Conservation (phyloP, 2,113 vertebrate genomes). For the Crotophaga sulcirostris region DNA sequence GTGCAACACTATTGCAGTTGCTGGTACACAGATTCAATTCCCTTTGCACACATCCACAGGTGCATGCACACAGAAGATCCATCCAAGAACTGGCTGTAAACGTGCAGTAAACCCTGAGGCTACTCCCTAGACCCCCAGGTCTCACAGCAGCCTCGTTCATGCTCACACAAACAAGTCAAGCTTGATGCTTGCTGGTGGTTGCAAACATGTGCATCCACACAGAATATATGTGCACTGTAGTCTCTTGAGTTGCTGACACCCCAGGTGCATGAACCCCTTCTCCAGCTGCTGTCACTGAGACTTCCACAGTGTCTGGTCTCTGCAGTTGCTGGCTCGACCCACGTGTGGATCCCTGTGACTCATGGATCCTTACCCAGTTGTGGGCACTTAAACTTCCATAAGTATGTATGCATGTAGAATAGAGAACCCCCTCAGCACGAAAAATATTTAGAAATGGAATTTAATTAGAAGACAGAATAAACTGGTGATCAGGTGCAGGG, state of each 20-base stretch:
- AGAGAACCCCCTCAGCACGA: not conserved
- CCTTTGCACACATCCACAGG: not conserved
- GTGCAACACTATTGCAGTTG: not conserved
- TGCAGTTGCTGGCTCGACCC: not conserved
- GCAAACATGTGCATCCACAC: not conserved
- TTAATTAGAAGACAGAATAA: not conserved
- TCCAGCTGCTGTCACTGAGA: not conserved
- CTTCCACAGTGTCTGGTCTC: not conserved
- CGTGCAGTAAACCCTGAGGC: not conserved
- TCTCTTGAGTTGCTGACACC: not conserved
- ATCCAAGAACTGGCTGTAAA: not conserved
- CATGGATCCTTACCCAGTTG: not conserved
- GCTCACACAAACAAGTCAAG: too few species aligned
- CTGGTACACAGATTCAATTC: not conserved
- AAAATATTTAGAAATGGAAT: not conserved
- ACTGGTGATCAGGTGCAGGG: not conserved
- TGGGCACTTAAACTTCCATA: not conserved
- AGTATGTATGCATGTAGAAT: fast-evolving
- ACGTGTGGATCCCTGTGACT: not conserved
- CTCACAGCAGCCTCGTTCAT: not conserved
- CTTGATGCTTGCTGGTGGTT: not conserved
- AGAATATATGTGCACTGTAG: not conserved
- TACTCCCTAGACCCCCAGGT: not conserved
- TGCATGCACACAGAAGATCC: fast-evolving
- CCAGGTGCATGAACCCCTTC: not conserved